phyloP scores from a whole-genome alignment of 2,797 vertebrate species.

The Agapornis canus region DNA sequence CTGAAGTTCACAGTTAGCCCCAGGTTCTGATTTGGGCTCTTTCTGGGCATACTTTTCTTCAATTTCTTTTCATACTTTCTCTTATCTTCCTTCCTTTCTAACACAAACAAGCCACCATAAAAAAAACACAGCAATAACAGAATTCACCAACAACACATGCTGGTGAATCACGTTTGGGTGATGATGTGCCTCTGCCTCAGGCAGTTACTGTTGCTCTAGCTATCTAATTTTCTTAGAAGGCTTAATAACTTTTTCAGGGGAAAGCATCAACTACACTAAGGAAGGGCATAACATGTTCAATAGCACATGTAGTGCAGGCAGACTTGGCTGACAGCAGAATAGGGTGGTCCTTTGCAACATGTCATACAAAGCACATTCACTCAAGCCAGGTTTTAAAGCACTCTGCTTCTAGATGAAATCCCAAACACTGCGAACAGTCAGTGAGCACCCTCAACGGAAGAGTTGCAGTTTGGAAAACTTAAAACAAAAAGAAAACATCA shows the following conservation, averaged over 20 bases:
- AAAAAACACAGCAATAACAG: background rate
- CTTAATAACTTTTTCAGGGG: background rate
- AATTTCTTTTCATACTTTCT: background rate
- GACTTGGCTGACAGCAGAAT: background rate
- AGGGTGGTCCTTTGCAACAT: background rate
- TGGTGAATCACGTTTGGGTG: background rate
- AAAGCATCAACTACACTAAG: background rate
- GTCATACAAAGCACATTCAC: background rate
- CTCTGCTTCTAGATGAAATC: background rate
- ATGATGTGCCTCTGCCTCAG: background rate
- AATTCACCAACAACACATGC: background rate
- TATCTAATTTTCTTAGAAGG: background rate
- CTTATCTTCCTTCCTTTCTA: background rate
- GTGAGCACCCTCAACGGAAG: background rate
- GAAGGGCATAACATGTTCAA: background rate
- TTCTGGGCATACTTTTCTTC: background rate
- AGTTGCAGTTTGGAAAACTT: background rate
- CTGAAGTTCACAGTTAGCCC: background rate
- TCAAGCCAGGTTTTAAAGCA: background rate
- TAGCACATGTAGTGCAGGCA: background rate
- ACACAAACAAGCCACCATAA: background rate
- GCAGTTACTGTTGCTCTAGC: background rate
- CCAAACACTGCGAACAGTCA: rapidly evolving
- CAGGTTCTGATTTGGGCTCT: background rate
- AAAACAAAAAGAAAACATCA: background rate